Evolutionary conservation across 2,797 vertebrate species (phyloP).

Genomic region (Philypnodon macrostomus): DNA sequence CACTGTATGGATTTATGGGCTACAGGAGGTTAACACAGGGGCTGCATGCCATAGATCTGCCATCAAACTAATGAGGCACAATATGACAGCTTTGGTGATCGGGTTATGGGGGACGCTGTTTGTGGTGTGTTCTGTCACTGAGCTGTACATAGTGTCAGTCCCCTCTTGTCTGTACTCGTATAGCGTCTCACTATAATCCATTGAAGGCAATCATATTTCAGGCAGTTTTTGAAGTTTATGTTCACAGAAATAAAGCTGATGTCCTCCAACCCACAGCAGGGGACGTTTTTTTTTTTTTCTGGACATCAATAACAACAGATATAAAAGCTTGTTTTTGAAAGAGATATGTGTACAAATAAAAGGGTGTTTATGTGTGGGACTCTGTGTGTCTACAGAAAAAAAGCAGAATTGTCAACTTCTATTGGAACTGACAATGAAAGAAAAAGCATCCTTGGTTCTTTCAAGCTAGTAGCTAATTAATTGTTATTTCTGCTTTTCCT

Average conservation of each 20-base stretch:
- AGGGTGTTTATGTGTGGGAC: neutral
- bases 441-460: constrained; percentile 55
- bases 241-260: constrained; percentile 11
- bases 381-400: constrained; percentile 17
- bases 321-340: constrained; percentile 1
- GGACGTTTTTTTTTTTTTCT: constrained; percentile 13
- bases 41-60: constrained; percentile 57
- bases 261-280: neutral
- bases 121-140: constrained; percentile 50
- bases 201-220: constrained; percentile 14
- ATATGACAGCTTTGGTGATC: constrained; percentile 58
- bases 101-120: constrained; percentile 40
- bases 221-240: constrained; percentile 19
- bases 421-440: constrained; percentile 25
- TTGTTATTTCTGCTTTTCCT: constrained; percentile 47
- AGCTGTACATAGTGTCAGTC: constrained; percentile 23
- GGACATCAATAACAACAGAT: constrained; percentile 23
- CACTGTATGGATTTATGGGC: constrained; percentile 69
- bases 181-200: constrained; percentile 31
- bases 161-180: constrained; percentile 12
- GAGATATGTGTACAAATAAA: constrained; percentile 8
- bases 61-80: constrained; percentile 67
- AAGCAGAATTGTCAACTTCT: constrained; percentile 34
- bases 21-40: constrained; percentile 46
- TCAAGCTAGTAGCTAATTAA: constrained; percentile 57